Base-by-base conservation (phyloP, 2,888 invertebrate genomes). In the Nesidiocoris tenuis region DNA sequence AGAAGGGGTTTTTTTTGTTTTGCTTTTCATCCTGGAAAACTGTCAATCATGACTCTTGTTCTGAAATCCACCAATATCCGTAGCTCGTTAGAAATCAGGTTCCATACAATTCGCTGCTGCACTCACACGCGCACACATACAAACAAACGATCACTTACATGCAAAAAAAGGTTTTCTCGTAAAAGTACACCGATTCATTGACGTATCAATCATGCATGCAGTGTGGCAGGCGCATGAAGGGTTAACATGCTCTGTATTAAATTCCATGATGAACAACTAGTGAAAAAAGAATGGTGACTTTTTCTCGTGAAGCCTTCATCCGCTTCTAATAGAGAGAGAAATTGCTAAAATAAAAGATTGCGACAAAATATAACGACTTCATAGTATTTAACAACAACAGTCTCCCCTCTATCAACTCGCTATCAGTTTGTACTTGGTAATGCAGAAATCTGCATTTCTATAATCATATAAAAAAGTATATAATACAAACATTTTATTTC, bases 341-440 rank as follows among this genome's bases (percentile, higher is more conserved):
- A 22, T 68, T 59, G 18, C 25, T 70, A 56, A 70, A 70, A 70
- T 70, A 59, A 70, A 72, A 21, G 39, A 72, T 72, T 63, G 72
- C 72, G 72, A 61, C 61, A 72, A 72, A 72, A 72, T 72, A 72
- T 72, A 61, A 72, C 61, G 54, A 61, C 54, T 72, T 72, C 63
- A 63, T 61, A 72, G 61, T 71, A 71, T 61, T 25, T 61, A 72
- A 59, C 59, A 59, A 72, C 63, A 72, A 72, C 72, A 72, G 63
- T 39, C 61, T 61, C 63, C 72, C 70, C 70, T 12, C 3, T 70
- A 67, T 70, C 25, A 23, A 39, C 61, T 72, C 19, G 61, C 63
- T 72, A 72, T 72, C 12, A 25, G 63, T 72, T 72, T 72, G 72
- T 72, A 72, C 72, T 72, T 72, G 25, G 25, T 24, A n/a, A 72